phyloP scores from a whole-genome alignment of 2,797 vertebrate species.

The Podarcis siculus region DNA sequence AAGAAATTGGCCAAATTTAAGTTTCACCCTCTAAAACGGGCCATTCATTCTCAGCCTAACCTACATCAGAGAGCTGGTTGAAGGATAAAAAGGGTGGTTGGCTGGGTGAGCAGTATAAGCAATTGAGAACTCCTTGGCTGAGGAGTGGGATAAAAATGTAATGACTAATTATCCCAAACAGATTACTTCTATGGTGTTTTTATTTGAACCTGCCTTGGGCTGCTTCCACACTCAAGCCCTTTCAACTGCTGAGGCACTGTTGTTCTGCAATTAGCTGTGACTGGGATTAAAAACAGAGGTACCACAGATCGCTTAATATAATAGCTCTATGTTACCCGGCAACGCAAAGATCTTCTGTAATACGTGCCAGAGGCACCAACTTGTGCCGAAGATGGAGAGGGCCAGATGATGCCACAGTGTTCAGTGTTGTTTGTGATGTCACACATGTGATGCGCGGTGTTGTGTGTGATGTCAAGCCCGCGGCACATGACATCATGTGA shows the following conservation, averaged over 20 bases:
- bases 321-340: not conserved
- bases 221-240: not conserved
- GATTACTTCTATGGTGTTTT: not conserved
- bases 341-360: not conserved
- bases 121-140: not conserved
- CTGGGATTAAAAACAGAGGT: not conserved
- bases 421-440: too few species aligned
- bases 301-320: not conserved
- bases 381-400: too few species aligned
- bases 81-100: not conserved
- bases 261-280: not conserved
- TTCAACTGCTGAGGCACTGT: not conserved
- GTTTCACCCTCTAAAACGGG: too few species aligned
- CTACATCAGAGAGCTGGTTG: not conserved
- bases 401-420: too few species aligned
- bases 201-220: not conserved
- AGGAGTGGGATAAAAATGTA: not conserved
- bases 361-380: too few species aligned
- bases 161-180: not conserved
- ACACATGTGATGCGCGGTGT: too few species aligned
- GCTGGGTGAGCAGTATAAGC: not conserved
- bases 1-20: too few species aligned
- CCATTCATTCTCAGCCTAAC: too few species aligned
- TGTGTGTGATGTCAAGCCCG: too few species aligned
- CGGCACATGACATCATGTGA: too few species aligned